Conservation (phyloP, 2,113 vertebrate species). For the Pleuronectes platessa region DNA sequence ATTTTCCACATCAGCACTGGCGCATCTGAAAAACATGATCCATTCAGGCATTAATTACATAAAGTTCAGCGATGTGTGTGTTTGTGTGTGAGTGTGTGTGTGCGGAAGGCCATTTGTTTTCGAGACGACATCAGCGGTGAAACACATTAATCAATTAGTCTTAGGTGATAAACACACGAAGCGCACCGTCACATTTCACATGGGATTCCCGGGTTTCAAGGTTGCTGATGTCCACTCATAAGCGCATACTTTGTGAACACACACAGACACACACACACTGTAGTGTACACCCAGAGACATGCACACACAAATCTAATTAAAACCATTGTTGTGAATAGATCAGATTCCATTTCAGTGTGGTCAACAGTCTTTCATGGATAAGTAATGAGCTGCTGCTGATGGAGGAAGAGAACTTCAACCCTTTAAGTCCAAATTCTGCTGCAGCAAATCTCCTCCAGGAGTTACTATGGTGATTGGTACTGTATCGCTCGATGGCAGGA, state of each 20-base stretch:
- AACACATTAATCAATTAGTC: constrained; percentile 80
- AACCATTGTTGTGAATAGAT: constrained; percentile 77
- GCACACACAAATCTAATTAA: constrained; percentile 74
- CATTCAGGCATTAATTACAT: constrained; percentile 73
- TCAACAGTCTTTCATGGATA: constrained; percentile 80
- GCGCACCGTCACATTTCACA: constrained; percentile 58
- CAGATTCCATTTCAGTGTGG: constrained; percentile 78
- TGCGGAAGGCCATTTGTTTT: constrained; percentile 71
- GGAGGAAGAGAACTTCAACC: constrained; percentile 55
- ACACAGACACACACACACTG: constrained; percentile 35
- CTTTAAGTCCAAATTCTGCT: constrained; percentile 55
- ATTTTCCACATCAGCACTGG: constrained; percentile 77
- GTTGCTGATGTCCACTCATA: constrained; percentile 68
- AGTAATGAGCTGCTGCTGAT: constrained; percentile 72
- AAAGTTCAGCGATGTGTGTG: constrained; percentile 63
- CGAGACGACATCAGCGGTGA: constrained; percentile 67
- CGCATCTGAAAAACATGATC: constrained; percentile 72
- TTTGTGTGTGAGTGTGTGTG: constrained; percentile 1
- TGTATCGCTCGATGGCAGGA: constrained; percentile 42
- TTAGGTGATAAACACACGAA: constrained; percentile 73
- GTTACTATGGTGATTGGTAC: constrained; percentile 54
- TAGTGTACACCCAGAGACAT: constrained; percentile 10
- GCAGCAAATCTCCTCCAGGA: constrained; percentile 46
- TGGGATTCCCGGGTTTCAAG: constrained; percentile 70
- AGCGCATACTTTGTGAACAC: constrained; percentile 15